Base-by-base conservation (phyloP, 2,113 vertebrate genomes). In the Salvelinus namaycush region DNA sequence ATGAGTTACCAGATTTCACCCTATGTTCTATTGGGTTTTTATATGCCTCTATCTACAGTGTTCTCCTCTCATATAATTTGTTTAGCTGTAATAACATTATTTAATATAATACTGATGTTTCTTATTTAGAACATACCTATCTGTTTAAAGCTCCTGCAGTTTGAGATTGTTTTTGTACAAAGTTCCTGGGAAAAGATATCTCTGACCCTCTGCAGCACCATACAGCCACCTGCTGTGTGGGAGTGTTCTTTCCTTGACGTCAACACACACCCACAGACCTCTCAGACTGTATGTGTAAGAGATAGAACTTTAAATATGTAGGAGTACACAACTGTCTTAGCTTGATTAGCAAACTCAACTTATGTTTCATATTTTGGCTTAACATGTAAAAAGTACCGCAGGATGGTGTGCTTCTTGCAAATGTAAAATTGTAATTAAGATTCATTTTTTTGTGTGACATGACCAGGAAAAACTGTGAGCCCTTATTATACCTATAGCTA, bases 161-260 rank as follows among this genome's bases (percentile, higher is more conserved):
- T 22, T 22, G 59, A 22, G 1, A 62, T 34, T 39, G 67, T 44
- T 68, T 68, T 39, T 68, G 16, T 34, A n/a, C 57, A 68, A 82
- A 70, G 60, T 77, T 86, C 72, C 54, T 24, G 48, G 16, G 60
- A 31, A 2, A 48, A 8, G 5, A 6, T 66, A 31, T 80, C 57
- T 68, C 66, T 80, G 65, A 20, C 65, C 26, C 18, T 22, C 51
- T 70, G 74, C 64, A 76, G 67, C 66, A 72, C 44, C 6, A 26
- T 13, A 20, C 5, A 24, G 70, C 83, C 82, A 88, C 86, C 87
- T 90, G 87, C 69, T 80, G 75, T 75, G 76, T 73, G 66, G 69
- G 24, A 82, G 62, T 70, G 60, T 71, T 81, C 2, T 16, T 77
- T 83, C 76, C 31, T 64, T 77, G 57, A 72, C 62, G 70, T n/a